Evolutionary conservation across 2,797 vertebrate genomes (phyloP).

Genomic region (Crocodylus rhombifer): DNA sequence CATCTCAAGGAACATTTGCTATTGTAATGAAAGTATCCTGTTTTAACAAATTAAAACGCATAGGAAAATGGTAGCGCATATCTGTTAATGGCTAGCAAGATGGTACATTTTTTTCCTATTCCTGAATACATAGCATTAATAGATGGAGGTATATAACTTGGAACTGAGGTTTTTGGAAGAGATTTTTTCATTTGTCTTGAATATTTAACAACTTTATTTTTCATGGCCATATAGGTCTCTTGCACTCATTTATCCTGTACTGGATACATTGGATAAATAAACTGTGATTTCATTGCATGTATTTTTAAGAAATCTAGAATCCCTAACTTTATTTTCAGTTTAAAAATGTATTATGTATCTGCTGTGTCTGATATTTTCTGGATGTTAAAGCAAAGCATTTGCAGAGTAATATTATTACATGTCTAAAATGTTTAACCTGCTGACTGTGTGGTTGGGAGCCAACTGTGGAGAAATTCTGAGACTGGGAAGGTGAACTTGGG

Average conservation of each 20-base stretch:
- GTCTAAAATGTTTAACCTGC: background rate
- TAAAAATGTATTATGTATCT: background rate
- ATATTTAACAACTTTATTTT: background rate
- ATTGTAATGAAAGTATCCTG: background rate
- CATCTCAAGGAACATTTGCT: background rate
- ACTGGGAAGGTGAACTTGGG: background rate
- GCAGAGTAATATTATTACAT: background rate
- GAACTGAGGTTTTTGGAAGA: background rate
- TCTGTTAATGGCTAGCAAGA: background rate
- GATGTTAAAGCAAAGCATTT: background rate
- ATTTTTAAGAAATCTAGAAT: background rate
- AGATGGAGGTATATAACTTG: background rate
- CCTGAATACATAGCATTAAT: background rate
- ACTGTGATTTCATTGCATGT: background rate
- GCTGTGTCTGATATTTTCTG: background rate
- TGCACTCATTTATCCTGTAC: background rate
- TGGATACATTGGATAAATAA: background rate
- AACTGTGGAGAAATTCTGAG: slow-evolving; percentile 2
- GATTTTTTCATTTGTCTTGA: background rate
- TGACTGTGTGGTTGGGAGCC: background rate
- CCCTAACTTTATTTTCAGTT: background rate
- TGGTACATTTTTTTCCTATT: background rate
- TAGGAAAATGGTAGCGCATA: background rate
- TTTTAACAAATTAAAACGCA: background rate
- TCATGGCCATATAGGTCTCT: background rate